phyloP scores from a whole-genome alignment of 2,113 vertebrate species.

The Struthidea cinerea region DNA sequence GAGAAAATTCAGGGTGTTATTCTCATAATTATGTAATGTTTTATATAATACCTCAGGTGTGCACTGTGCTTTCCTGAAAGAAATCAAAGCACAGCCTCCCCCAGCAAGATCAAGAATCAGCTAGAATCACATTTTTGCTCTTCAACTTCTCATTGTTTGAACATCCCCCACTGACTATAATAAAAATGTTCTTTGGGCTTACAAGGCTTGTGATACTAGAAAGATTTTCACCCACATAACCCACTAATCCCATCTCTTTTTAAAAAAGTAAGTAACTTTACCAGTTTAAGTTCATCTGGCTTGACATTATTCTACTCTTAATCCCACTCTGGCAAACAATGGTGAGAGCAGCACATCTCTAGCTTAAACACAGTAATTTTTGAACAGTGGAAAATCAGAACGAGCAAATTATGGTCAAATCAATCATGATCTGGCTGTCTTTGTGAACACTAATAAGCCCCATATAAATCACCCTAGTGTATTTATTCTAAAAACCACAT shows the following conservation, averaged over 20 bases:
- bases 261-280: background rate
- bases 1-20: background rate
- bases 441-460: background rate
- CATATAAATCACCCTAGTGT: background rate
- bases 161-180: conserved; percentile 10
- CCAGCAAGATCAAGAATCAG: conserved; percentile 24
- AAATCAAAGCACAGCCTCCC: conserved; percentile 25
- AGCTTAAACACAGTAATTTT: background rate
- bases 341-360: background rate
- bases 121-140: background rate
- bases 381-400: background rate
- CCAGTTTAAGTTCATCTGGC: background rate
- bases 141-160: conserved; percentile 16
- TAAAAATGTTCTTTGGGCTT: background rate
- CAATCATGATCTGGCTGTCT: background rate
- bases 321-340: background rate
- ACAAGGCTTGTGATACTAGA: background rate
- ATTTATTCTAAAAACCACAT: background rate
- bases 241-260: background rate
- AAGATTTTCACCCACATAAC: conserved; percentile 28
- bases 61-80: background rate
- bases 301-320: background rate
- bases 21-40: conserved; percentile 2
- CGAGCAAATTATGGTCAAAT: background rate
- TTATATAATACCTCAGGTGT: conserved; percentile 27